A percentile compares a stretch with the other conserved stretches of the same genome.
These are phyloP conservation scores for Anableps anableps DNA, from an alignment of 2,797 vertebrate species.

Conservation along the genomic window DNA sequence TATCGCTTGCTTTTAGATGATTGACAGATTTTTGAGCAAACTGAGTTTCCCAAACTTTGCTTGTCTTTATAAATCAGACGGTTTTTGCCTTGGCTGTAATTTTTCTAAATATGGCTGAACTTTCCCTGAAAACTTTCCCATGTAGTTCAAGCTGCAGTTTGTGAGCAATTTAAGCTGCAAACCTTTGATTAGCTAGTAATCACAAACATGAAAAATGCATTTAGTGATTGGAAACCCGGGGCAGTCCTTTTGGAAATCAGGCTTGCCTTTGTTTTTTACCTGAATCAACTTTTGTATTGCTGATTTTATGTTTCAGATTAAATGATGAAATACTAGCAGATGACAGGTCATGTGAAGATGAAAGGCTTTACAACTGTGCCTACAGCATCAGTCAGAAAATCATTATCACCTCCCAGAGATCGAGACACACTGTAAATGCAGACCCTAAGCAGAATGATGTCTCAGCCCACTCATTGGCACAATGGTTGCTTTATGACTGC, in stretches of 20 bases:
- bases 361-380: slow-evolving; percentile 30
- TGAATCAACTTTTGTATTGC: background rate
- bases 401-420: slow-evolving; percentile 49
- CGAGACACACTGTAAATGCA: slow-evolving; percentile 32
- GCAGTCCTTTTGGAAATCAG: background rate
- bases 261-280: background rate
- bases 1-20: no score
- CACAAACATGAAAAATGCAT: background rate
- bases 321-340: slow-evolving; percentile 19
- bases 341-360: slow-evolving; percentile 18
- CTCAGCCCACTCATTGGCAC: slow-evolving; percentile 64
- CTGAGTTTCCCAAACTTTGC: no score
- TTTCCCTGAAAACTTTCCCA: background rate
- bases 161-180: background rate
- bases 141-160: no score
- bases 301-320: slow-evolving; percentile 20
- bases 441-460: slow-evolving; percentile 38
- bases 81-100: background rate
- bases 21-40: no score
- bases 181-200: background rate
- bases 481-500: slow-evolving; percentile 71
- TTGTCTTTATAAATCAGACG: no score
- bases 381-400: slow-evolving; percentile 36
- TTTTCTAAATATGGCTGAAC: background rate
- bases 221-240: background rate